Evolutionary conservation across 2,888 invertebrate species (phyloP), one percentile per base, ranked within the genome.

Genomic region (Calameuta filiformis): DNA sequence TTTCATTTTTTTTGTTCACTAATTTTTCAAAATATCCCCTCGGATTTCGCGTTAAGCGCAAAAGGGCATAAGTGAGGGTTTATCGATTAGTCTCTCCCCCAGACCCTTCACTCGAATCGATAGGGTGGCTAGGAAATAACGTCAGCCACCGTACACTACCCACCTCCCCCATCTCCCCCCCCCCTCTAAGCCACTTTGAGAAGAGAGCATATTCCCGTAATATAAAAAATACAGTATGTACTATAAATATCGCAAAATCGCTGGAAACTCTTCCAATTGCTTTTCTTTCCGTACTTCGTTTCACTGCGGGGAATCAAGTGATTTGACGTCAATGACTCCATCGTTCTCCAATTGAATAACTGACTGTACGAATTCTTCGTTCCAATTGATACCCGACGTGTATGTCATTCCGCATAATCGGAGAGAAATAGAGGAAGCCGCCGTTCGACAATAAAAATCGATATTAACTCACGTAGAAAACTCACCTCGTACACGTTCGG

Each of bases 401-500:
- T 1, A 23, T 9, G 56, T 56, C 23, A 9, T 56, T 56, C 23
- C 56, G 15, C 56, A 23, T 56, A 56, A 56, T 23, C 23, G 23
- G 56, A 23, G 23, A 56, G 23, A 56, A 56, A 56, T 23, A 9
- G 6, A 23, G 23, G 56, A 56, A 56, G 9, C 23, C 56, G 23
- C 56, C 56, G 56, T 23, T 23, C 56, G 0, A 56, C 15, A 56
- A 56, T 79, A 80, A 83, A 79, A 80, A 85, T 79, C 86, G 85
- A 86, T 87, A 88, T 83, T 56, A 56, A 23, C 56, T 56, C 56
- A 56, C 23, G 56, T 80, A 86, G 87, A 88, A 88, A 86, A 93
- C 95, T 95, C 93, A 98, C 98, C 96, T 99, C 99, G 93, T 99
- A 99, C 34, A 99, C 99, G 94, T 99, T 99, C 85, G 99, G 99